Conservation (phyloP, 1,140 invertebrate species). For the Aphaenogaster ashmeadi region DNA sequence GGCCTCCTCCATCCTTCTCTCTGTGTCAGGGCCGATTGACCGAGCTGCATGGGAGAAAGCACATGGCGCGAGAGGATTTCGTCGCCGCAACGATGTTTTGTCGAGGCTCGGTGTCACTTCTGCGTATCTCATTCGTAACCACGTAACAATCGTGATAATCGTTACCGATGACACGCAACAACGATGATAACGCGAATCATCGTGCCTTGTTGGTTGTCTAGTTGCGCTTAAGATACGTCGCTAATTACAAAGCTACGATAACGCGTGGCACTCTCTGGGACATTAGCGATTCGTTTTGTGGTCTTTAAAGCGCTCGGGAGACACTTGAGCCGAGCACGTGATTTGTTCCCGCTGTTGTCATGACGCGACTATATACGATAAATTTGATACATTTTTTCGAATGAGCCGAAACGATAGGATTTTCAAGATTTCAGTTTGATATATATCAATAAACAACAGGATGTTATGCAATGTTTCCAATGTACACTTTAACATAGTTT, state of each 20-base stretch:
- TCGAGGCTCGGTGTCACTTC: background rate
- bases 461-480: background rate
- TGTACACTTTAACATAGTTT: background rate
- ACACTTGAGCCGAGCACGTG: background rate
- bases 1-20: slow-evolving; percentile 34
- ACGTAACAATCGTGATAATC: slow-evolving; percentile 65
- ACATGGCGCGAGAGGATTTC: slow-evolving; percentile 32
- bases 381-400: background rate
- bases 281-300: background rate
- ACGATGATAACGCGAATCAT: slow-evolving; percentile 36
- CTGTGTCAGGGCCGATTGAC: slow-evolving; percentile 65
- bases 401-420: background rate
- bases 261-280: background rate
- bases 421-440: background rate
- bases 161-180: slow-evolving; percentile 59
- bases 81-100: slow-evolving; percentile 27
- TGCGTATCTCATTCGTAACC: slow-evolving; percentile 14
- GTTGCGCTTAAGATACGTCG: slow-evolving; percentile 56
- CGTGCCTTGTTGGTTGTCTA: slow-evolving; percentile 29
- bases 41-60: slow-evolving; percentile 54
- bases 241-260: background rate
- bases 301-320: background rate
- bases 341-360: background rate
- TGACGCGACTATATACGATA: background rate
- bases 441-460: background rate